These are phyloP conservation scores for Phortica magna DNA, from an alignment of 2,888 invertebrate genomes.

Conservation along the genomic window DNA sequence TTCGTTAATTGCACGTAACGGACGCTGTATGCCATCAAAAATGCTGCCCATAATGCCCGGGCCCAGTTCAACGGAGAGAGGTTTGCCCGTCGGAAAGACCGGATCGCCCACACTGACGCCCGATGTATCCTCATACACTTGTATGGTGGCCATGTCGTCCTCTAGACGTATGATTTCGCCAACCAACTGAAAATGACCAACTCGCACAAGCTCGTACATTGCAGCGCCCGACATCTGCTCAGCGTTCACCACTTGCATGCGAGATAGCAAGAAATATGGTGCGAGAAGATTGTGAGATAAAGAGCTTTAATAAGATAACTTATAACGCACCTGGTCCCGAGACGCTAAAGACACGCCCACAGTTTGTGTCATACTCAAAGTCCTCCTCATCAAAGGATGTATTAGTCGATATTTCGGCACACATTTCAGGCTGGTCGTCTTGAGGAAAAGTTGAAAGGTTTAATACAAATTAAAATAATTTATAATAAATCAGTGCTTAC, in stretches of 20 bases:
- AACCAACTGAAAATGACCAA: conserved; percentile 97
- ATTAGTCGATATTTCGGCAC: background rate
- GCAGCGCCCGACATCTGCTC: conserved; percentile 99
- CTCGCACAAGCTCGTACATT: conserved; percentile 99
- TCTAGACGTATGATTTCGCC: conserved; percentile 99
- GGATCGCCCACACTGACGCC: conserved; percentile 99
- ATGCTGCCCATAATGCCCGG: conserved; percentile 99
- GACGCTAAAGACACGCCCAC: conserved; percentile 97
- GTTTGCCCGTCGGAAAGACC: conserved; percentile 97
- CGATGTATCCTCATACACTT: conserved; percentile 96
- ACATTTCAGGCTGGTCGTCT: background rate
- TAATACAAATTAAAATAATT: too few relatives aligned
- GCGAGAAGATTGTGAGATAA: background rate
- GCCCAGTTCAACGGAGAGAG: conserved; percentile 97
- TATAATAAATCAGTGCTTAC: too few relatives aligned
- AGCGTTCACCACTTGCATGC: conserved; percentile 92
- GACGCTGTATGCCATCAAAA: conserved; percentile 99
- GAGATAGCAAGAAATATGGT: background rate
- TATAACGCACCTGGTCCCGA: conserved; percentile 92
- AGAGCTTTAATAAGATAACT: background rate
- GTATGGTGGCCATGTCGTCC: conserved; percentile 99
- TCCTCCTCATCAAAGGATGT: background rate
- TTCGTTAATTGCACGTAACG: conserved; percentile 95
- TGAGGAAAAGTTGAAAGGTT: background rate
- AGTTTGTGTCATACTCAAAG: conserved; percentile 79